These are phyloP conservation scores for Todus mexicanus DNA, from an alignment of 2,797 vertebrate species.

Conservation along the genomic window DNA sequence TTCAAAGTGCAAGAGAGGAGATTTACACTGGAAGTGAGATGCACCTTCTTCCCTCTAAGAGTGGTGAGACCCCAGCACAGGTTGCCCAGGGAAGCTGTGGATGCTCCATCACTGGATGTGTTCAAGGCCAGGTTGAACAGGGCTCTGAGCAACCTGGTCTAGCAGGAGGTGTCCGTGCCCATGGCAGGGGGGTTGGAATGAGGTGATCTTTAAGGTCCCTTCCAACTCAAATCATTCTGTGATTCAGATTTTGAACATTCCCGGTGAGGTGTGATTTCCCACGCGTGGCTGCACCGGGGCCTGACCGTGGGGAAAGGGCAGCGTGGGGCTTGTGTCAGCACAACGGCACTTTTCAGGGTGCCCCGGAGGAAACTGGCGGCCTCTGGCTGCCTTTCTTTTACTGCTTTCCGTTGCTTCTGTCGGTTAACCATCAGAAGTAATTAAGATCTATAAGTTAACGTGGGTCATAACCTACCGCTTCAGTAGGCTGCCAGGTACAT, in stretches of 20 bases:
- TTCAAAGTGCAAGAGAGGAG: no score
- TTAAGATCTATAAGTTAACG: not conserved
- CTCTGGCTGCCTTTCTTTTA: not conserved
- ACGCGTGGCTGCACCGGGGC: not conserved
- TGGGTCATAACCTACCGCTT: not conserved
- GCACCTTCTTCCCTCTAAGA: no score
- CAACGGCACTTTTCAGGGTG: not conserved
- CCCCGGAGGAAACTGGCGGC: not conserved
- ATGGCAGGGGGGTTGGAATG: no score
- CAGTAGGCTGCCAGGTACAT: conserved; percentile 5
- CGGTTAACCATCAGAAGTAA: conserved; percentile 45
- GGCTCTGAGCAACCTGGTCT: no score
- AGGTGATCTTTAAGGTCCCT: no score
- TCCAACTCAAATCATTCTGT: no score
- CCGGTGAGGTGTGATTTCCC: not conserved
- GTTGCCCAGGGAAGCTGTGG: no score
- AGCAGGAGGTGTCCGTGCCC: no score
- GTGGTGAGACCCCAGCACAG: no score
- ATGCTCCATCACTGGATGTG: no score
- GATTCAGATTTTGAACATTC: not conserved
- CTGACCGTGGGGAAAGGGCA: not conserved
- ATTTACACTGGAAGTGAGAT: no score
- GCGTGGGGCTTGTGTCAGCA: not conserved
- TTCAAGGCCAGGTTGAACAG: no score
- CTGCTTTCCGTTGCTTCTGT: not conserved